A percentile compares a stretch with the other conserved stretches of the same genome.
phyloP scores from a whole-genome alignment of 2,888 invertebrate genomes.

The Metallyticus violacea region DNA sequence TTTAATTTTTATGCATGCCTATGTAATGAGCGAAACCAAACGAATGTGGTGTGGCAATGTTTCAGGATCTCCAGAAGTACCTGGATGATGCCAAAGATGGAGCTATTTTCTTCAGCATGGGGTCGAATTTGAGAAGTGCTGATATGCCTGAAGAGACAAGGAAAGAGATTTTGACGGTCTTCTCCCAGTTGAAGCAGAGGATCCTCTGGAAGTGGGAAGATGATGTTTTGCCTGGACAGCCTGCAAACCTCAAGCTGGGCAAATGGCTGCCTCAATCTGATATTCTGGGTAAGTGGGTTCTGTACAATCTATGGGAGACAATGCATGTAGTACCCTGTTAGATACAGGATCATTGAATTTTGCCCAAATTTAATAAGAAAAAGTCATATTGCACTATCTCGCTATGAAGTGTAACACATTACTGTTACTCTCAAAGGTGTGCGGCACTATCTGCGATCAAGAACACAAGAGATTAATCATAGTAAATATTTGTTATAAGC shows the following conservation, averaged over 20 bases:
- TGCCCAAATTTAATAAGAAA: too few species aligned
- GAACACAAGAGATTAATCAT: too few species aligned
- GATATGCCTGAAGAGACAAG: slow-evolving; percentile 35
- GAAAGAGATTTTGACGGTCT: slow-evolving; percentile 36
- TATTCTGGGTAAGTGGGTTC: slow-evolving; percentile 43
- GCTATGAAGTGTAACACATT: too few species aligned
- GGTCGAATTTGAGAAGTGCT: slow-evolving; percentile 36
- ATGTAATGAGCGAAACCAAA: too few species aligned
- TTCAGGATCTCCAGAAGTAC: slow-evolving; percentile 39
- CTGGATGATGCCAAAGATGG: slow-evolving; percentile 36
- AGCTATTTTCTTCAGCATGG: slow-evolving; percentile 39
- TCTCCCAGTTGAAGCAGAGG: slow-evolving; percentile 38
- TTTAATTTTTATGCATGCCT: too few species aligned
- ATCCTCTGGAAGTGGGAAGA: slow-evolving; percentile 41
- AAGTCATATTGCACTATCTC: too few species aligned
- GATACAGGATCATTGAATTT: too few species aligned
- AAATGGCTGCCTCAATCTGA: slow-evolving; percentile 42
- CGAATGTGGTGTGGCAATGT: neutral
- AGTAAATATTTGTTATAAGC: too few species aligned
- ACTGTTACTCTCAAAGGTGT: too few species aligned
- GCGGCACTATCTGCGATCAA: too few species aligned
- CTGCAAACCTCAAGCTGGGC: slow-evolving; percentile 38
- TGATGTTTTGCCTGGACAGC: slow-evolving; percentile 37
- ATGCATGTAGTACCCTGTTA: too few species aligned
- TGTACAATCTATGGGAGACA: too few species aligned